Evolutionary conservation across 2,888 invertebrate genomes (phyloP).

Genomic region (Schizaphis graminum): DNA sequence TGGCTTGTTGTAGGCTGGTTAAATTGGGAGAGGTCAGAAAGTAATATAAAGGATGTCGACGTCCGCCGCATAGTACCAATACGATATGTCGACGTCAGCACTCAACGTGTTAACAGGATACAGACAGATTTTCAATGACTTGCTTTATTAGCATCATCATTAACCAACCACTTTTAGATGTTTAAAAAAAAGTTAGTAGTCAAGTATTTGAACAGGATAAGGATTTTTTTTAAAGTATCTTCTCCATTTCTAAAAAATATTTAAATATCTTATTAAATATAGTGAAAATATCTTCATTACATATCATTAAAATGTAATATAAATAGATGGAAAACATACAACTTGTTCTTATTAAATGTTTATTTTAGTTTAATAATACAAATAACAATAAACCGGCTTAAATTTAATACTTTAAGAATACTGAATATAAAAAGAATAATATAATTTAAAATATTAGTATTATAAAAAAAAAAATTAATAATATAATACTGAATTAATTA

Average conservation of each 20-base stretch:
- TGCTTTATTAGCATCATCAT: not conserved
- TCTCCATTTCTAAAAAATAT: not conserved
- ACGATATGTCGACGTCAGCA: too few relatives aligned
- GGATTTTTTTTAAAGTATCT: not conserved
- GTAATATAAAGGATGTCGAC: too few relatives aligned
- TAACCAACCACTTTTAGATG: not conserved
- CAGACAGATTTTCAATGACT: not conserved
- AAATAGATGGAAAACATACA: not conserved
- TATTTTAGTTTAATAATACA: not conserved
- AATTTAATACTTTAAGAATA: not conserved
- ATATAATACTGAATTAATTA: constrained; percentile 36
- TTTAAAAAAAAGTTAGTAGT: not conserved
- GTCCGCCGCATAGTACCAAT: too few relatives aligned
- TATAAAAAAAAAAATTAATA: not conserved
- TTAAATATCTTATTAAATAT: not conserved
- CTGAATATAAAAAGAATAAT: not conserved
- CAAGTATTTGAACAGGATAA: not conserved
- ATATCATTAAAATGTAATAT: not conserved
- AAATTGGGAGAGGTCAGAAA: too few relatives aligned
- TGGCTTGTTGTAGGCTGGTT: too few relatives aligned
- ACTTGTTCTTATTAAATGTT: not conserved
- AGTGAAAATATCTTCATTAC: not conserved
- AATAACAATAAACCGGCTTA: not conserved
- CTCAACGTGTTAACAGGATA: too few relatives aligned
- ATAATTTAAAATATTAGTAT: not conserved